These are phyloP conservation scores for Ectemnius lituratus DNA, from an alignment of 2,888 invertebrate genomes.

Conservation along the genomic window DNA sequence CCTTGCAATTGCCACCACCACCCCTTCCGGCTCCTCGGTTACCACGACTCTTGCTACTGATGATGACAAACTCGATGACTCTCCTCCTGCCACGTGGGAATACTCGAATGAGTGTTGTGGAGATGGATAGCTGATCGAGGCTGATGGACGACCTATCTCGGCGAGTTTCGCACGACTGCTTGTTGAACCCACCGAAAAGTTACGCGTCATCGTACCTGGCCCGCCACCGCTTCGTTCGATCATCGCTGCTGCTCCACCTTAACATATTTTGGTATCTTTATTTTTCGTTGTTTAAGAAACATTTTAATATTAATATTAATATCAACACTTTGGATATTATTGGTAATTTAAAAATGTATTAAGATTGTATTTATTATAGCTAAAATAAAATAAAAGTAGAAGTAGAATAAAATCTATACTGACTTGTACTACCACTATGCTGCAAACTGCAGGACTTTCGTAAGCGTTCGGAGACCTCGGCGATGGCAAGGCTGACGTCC, in stretches of 20 bases:
- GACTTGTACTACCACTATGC: conserved; percentile 80
- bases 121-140: conserved; percentile 77
- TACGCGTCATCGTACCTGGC: conserved; percentile 58
- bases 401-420: background rate
- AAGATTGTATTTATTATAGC: too few species aligned
- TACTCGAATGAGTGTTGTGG: conserved; percentile 79
- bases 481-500: conserved; percentile 82
- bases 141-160: conserved; percentile 78
- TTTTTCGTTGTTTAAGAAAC: too few species aligned
- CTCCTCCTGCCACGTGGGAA: conserved; percentile 59
- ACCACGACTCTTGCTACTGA: conserved; percentile 34
- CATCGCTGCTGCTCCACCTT: background rate
- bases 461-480: conserved; percentile 81
- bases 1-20: background rate
- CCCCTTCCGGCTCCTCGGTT: conserved; percentile 54
- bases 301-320: too few species aligned
- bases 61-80: conserved; percentile 32
- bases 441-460: conserved; percentile 82
- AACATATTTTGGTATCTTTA: too few species aligned
- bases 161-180: conserved; percentile 75
- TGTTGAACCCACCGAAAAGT: conserved; percentile 75
- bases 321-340: too few species aligned
- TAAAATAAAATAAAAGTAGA: too few species aligned
- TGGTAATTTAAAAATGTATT: too few species aligned
- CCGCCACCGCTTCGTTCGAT: conserved; percentile 32